These are phyloP conservation scores for Indicator indicator DNA, from an alignment of 2,113 vertebrate genomes.

Conservation along the genomic window DNA sequence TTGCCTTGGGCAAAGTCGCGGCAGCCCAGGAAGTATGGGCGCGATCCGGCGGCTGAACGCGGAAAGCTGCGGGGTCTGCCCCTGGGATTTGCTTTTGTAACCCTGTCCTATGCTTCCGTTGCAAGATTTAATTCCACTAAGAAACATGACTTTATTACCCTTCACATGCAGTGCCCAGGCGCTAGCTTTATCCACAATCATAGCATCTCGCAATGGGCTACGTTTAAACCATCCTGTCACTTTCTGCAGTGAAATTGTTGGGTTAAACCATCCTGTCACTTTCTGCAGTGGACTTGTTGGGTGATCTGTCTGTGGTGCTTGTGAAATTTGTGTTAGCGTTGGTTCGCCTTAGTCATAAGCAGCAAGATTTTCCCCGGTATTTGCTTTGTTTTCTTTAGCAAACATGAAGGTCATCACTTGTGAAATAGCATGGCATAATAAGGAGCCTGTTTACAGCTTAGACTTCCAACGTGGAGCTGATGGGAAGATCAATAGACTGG, in stretches of 20 bases:
- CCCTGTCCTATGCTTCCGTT: too few species aligned
- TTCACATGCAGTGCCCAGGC: accelerated
- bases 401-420: constrained; percentile 97
- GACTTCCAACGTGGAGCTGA: constrained; percentile 90
- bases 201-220: background rate
- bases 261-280: background rate
- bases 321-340: accelerated
- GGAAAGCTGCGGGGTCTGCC: too few species aligned
- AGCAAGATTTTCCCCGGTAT: background rate
- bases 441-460: constrained; percentile 95
- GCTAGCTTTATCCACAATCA: accelerated
- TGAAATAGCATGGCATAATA: constrained; percentile 98
- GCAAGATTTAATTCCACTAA: accelerated
- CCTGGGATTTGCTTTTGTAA: too few species aligned
- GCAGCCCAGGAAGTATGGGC: background rate
- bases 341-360: background rate
- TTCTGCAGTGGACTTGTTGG: accelerated
- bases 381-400: background rate
- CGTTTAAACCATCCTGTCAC: background rate
- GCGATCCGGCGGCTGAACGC: background rate
- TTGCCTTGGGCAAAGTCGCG: background rate
- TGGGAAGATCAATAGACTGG: constrained; percentile 84
- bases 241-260: too few species aligned
- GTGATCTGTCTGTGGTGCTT: background rate
- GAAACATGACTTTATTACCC: accelerated